These are phyloP conservation scores for Watsonalla cultraria DNA, from an alignment of 2,888 invertebrate genomes.

Conservation along the genomic window DNA sequence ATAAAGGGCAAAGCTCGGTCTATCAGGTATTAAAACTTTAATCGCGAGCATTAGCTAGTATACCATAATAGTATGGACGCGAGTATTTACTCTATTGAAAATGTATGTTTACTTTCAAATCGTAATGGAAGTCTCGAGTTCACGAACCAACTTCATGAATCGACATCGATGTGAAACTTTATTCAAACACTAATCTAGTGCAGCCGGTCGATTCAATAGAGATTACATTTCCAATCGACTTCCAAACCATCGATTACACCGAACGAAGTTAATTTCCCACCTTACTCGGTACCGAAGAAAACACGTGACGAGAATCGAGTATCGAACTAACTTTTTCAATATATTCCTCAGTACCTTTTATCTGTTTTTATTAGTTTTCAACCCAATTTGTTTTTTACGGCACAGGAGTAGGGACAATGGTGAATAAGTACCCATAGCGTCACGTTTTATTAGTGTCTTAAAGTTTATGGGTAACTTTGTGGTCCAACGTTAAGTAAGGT, in stretches of 20 bases:
- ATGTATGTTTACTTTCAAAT: too few species aligned
- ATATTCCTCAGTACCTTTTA: slow-evolving; percentile 28
- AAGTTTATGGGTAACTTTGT: slow-evolving; percentile 48
- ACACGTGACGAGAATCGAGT: slow-evolving; percentile 32
- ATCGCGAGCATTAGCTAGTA: too few species aligned
- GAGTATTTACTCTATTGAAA: too few species aligned
- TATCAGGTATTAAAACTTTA: too few species aligned
- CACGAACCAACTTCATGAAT: too few species aligned
- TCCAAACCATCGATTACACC: slow-evolving; percentile 25
- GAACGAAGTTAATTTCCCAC: slow-evolving; percentile 23
- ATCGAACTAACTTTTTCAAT: slow-evolving; percentile 33
- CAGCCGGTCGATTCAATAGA: slow-evolving; percentile 5
- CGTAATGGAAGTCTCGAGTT: too few species aligned
- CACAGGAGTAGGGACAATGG: slow-evolving; percentile 26
- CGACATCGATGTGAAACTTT: not conserved
- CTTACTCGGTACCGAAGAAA: slow-evolving; percentile 23
- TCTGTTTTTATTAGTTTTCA: slow-evolving; percentile 34
- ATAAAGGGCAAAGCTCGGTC: too few species aligned
- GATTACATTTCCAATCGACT: slow-evolving; percentile 19
- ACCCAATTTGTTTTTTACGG: slow-evolving; percentile 36
- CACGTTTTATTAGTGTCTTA: slow-evolving; percentile 45
- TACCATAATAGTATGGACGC: too few species aligned
- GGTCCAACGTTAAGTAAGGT: slow-evolving; percentile 30
- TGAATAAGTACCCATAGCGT: slow-evolving; percentile 44
- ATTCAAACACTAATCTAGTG: slow-evolving; percentile 3